Percentiles rank a stretch among this genome's conserved stretches.
These are phyloP conservation scores for Hypothenemus hampei DNA, from an alignment of 1,140 invertebrate species.

Conservation along the genomic window DNA sequence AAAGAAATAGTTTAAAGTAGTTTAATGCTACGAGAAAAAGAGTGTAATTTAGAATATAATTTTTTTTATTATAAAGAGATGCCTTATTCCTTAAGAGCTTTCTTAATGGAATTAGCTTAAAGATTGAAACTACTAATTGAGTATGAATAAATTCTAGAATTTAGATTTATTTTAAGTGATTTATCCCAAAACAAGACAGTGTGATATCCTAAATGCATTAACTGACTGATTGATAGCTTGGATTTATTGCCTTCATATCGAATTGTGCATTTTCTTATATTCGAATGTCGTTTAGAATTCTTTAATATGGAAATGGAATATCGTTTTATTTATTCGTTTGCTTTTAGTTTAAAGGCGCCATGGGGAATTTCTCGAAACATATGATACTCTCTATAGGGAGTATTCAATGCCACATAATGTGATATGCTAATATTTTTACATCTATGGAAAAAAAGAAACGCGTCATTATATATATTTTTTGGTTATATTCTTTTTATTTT, in stretches of 20 bases:
- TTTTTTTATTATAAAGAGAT: too few relatives aligned
- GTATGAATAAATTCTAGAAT: too few relatives aligned
- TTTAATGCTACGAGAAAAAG: too few relatives aligned
- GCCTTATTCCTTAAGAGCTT: too few relatives aligned
- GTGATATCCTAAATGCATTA: constrained; percentile 1
- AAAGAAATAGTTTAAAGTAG: too few relatives aligned
- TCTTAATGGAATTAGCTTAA: too few relatives aligned
- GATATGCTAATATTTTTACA: background rate
- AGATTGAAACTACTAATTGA: too few relatives aligned
- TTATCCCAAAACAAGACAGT: background rate
- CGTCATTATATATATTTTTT: background rate
- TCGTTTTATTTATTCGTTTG: background rate
- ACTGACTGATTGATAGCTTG: constrained; percentile 1
- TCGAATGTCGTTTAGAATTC: background rate
- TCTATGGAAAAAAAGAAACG: background rate
- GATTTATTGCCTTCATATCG: constrained; percentile 4
- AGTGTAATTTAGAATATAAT: too few relatives aligned
- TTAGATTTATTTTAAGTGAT: background rate
- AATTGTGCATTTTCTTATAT: background rate
- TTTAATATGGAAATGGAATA: constrained; percentile 2
- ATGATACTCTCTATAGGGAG: background rate
- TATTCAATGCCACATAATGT: background rate
- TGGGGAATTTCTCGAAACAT: background rate
- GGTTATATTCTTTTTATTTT: background rate
- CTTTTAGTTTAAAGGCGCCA: background rate